Evolutionary conservation across 2,797 vertebrate genomes (phyloP), one percentile per base, ranked within the genome.

Genomic region (Pangasius krempfi): DNA sequence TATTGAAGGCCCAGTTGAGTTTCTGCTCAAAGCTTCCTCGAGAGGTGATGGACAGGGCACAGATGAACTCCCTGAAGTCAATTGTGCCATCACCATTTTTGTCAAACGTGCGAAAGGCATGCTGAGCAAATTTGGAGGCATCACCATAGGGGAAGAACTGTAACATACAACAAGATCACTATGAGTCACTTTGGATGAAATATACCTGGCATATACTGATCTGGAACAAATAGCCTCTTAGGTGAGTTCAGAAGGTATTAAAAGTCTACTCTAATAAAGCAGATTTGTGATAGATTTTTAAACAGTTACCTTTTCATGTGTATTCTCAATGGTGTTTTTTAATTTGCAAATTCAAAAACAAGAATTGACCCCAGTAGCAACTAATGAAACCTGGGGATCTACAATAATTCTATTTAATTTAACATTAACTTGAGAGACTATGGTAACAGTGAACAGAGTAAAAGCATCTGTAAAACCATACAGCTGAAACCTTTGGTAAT

Each of bases 61-160:
- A 97, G 92, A 98, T 98, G 93, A 98, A 98, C 96, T 98, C 97
- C 93, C 97, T 95, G 92, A 98, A 98, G 94, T 98, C 97, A 3
- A 98, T 98, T 90, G 97, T 98, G 78, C 97, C 97, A 0, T 98
- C 97, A 0, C 97, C 97, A 0, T 98, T 97, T 94, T 97, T 98
- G 94, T 98, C 97, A 0, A 98, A 98, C 18, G 97, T 98, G 85
- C 97, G 97, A 94, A 98, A 98, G 13, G 97, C 97, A 0, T 98
- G 97, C 93, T 97, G 97, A 54, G 97, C 97, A 47, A 98, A 98
- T 94, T 98, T 98, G 88, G 97, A 98, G 52, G 97, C 97, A 0
- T 98, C 97, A 3, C 97, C 97, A 0, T 98, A 98, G 4, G 97
- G 97, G 81, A 98, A 98, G 90, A 97, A 98, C 97, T 98, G 92